phyloP scores from a whole-genome alignment of 1,140 invertebrate genomes.

The Stenopsyche tienmushanensis region DNA sequence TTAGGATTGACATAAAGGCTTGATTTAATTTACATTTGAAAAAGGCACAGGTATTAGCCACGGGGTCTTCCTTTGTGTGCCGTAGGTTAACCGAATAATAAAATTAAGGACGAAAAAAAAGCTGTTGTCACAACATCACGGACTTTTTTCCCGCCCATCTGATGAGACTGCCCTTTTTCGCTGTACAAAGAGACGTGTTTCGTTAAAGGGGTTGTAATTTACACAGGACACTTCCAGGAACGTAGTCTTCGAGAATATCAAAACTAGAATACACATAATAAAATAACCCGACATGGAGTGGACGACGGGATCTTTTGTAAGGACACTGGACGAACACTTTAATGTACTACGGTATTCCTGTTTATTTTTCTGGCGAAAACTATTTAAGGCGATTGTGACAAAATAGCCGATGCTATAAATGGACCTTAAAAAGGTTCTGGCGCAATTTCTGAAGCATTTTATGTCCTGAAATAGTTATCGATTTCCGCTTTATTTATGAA shows the following conservation, averaged over 20 bases:
- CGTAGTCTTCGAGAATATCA: neutral
- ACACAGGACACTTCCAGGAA: slow-evolving; percentile 8
- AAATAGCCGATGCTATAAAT: too few species aligned
- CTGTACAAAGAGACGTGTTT: slow-evolving; percentile 11
- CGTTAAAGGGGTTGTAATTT: slow-evolving; percentile 23
- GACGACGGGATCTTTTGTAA: neutral
- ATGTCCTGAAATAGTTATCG: too few species aligned
- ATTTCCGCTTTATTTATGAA: too few species aligned
- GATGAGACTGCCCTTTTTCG: slow-evolving; percentile 25
- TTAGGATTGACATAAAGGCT: slow-evolving; percentile 29
- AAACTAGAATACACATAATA: neutral
- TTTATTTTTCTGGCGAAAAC: too few species aligned
- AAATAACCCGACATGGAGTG: neutral
- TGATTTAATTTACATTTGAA: slow-evolving; percentile 32
- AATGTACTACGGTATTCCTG: too few species aligned
- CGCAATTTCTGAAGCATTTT: too few species aligned
- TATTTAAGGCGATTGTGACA: too few species aligned
- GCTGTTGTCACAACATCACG: slow-evolving; percentile 19
- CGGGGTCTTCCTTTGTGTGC: slow-evolving; percentile 14
- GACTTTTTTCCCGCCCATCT: slow-evolving; percentile 7
- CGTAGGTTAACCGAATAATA: slow-evolving; percentile 26
- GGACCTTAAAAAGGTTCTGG: too few species aligned
- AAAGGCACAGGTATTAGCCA: slow-evolving; percentile 6
- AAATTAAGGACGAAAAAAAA: slow-evolving; percentile 22
- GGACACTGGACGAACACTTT: too few species aligned